These are phyloP conservation scores for Euleptes europaea DNA, from an alignment of 2,113 vertebrate genomes.

Conservation along the genomic window DNA sequence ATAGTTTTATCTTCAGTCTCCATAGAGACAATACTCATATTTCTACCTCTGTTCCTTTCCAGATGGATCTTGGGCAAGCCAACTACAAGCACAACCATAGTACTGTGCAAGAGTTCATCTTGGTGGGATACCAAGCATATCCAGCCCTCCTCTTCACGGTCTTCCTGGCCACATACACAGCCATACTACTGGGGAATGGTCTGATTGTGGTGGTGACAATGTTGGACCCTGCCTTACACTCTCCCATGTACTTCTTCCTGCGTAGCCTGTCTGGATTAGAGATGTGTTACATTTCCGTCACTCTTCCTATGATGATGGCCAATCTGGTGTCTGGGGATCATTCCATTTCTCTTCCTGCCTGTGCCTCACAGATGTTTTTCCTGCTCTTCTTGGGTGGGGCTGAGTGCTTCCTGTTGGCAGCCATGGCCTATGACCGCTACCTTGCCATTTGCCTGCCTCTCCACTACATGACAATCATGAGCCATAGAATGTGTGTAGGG, in stretches of 20 bases:
- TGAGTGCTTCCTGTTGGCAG: slow-evolving; percentile 52
- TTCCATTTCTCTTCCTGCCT: slow-evolving; percentile 51
- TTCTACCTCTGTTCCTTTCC: neutral
- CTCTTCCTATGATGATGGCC: slow-evolving; percentile 61
- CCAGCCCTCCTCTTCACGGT: slow-evolving; percentile 45
- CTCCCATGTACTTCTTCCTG: slow-evolving; percentile 61
- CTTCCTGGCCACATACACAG: slow-evolving; percentile 50
- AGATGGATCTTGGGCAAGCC: neutral
- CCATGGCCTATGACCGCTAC: slow-evolving; percentile 65
- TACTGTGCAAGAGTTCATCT: slow-evolving; percentile 47
- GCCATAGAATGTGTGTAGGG: neutral
- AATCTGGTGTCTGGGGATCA: slow-evolving; percentile 46
- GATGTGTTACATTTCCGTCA: slow-evolving; percentile 57
- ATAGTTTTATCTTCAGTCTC: too few species aligned
- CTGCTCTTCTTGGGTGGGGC: slow-evolving; percentile 57
- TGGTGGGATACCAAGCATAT: slow-evolving; percentile 48
- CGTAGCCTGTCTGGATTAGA: slow-evolving; percentile 60
- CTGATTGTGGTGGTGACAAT: slow-evolving; percentile 47
- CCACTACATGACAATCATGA: slow-evolving; percentile 49
- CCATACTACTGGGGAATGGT: slow-evolving; percentile 50
- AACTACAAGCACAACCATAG: slow-evolving; percentile 1
- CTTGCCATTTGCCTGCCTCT: slow-evolving; percentile 65
- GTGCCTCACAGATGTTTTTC: slow-evolving; percentile 64
- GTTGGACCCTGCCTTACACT: slow-evolving; percentile 33
- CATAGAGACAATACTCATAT: neutral